These are phyloP conservation scores for Phthorimaea operculella DNA, from an alignment of 1,140 invertebrate species.

Conservation along the genomic window DNA sequence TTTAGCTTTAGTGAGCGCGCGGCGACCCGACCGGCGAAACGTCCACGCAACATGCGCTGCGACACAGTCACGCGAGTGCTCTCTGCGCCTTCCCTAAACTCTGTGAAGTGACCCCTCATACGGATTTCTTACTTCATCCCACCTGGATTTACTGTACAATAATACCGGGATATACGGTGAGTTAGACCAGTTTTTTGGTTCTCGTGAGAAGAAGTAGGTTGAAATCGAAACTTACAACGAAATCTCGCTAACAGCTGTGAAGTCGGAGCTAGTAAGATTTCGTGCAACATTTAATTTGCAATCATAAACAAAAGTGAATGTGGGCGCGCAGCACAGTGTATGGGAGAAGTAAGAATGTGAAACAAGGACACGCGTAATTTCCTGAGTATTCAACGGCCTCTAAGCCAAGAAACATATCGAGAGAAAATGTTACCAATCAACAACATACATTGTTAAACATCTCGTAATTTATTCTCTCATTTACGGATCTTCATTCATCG, in stretches of 20 bases:
- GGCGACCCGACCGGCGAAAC: slow-evolving; percentile 39
- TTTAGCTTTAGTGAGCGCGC: slow-evolving; percentile 52
- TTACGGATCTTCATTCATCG: no score
- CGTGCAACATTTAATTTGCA: slow-evolving; percentile 19
- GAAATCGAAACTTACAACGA: slow-evolving; percentile 2
- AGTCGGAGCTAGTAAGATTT: not conserved
- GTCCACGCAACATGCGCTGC: slow-evolving; percentile 39
- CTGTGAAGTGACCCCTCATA: slow-evolving; percentile 45
- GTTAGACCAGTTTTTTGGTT: not conserved
- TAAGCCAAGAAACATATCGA: not conserved
- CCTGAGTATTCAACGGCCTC: not conserved
- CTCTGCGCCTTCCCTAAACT: slow-evolving; percentile 26
- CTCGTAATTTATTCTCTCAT: no score
- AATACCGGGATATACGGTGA: slow-evolving; percentile 15
- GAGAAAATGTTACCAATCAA: not conserved
- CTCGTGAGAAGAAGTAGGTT: slow-evolving; percentile 3
- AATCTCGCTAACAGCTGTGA: not conserved
- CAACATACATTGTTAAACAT: no score
- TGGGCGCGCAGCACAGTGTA: slow-evolving; percentile 32
- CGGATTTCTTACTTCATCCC: not conserved
- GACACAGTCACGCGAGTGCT: slow-evolving; percentile 36
- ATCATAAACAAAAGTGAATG: slow-evolving; percentile 62
- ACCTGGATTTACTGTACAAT: not conserved
- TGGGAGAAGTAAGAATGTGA: slow-evolving; percentile 28
- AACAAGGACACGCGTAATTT: slow-evolving; percentile 26